These are phyloP conservation scores for Philonicus albiceps DNA, from an alignment of 2,888 invertebrate genomes.

Conservation along the genomic window DNA sequence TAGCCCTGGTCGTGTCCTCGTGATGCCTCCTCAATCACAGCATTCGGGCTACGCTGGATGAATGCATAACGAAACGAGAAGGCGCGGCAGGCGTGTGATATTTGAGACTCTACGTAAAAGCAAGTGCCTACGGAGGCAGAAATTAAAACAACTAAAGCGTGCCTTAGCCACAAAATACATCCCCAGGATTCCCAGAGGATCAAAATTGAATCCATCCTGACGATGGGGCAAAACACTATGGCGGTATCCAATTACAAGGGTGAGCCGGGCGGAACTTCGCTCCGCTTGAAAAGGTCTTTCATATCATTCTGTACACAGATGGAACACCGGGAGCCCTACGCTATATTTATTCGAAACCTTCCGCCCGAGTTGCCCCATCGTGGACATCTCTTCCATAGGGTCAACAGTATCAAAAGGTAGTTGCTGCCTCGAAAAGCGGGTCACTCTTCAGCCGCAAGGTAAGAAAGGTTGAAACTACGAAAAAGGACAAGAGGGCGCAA, in stretches of 20 bases:
- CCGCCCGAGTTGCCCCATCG: neutral
- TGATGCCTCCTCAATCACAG: neutral
- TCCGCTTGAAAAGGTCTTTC: neutral
- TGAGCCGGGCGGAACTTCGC: neutral
- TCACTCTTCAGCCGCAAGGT: constrained; percentile 3
- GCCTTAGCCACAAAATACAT: neutral
- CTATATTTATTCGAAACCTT: neutral
- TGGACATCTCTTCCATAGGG: neutral
- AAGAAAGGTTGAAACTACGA: neutral
- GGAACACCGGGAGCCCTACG: neutral
- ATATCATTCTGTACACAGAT: neutral
- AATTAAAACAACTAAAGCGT: constrained; percentile 9
- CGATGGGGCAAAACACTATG: neutral
- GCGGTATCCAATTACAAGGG: neutral
- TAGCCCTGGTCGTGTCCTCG: neutral
- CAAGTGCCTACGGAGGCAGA: constrained; percentile 6
- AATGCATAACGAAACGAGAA: neutral
- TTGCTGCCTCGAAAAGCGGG: neutral
- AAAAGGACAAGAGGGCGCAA: neutral
- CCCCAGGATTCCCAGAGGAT: neutral
- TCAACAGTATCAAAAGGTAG: neutral
- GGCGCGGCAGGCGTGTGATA: neutral
- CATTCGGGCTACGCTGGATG: neutral
- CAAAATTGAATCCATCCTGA: neutral
- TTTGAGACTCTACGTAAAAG: neutral